Evolutionary conservation across 2,797 vertebrate genomes (phyloP).

Genomic region (Gymnodraco acuticeps): DNA sequence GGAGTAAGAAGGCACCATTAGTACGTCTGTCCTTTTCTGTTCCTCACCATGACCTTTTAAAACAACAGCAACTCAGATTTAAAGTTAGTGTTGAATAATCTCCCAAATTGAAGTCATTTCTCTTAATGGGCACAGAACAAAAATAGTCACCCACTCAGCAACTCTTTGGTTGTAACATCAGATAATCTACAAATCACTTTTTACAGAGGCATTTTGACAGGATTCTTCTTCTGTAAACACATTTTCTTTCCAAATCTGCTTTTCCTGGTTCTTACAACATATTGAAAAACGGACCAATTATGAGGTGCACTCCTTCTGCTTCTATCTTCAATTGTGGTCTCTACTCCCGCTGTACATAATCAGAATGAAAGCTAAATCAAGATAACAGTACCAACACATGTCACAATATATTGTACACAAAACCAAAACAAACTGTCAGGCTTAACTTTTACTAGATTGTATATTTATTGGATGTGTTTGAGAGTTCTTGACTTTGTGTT

Average conservation of each 20-base stretch:
- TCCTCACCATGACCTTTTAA: conserved; percentile 19
- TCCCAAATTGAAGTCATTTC: conserved; percentile 1
- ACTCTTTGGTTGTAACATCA: conserved; percentile 19
- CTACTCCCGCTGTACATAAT: too few relatives aligned
- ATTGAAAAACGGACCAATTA: neutral
- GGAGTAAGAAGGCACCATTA: neutral
- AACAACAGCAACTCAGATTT: conserved; percentile 10
- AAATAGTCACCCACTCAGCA: conserved; percentile 16
- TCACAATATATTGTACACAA: neutral
- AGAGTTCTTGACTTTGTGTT: neutral
- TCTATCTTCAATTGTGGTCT: too few relatives aligned
- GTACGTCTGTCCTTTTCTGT: neutral
- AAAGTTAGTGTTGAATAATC: conserved; percentile 12
- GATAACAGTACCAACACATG: neutral
- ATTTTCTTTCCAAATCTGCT: neutral
- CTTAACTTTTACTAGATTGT: neutral
- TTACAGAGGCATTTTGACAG: neutral
- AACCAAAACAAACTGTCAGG: neutral
- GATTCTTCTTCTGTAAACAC: neutral
- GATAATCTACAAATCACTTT: neutral
- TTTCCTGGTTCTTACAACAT: neutral
- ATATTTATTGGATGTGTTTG: neutral
- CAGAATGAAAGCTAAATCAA: too few relatives aligned
- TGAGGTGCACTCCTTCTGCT: neutral
- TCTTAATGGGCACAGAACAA: neutral